Base-by-base conservation (phyloP, 2,888 invertebrate species). In the Gibbula magus region DNA sequence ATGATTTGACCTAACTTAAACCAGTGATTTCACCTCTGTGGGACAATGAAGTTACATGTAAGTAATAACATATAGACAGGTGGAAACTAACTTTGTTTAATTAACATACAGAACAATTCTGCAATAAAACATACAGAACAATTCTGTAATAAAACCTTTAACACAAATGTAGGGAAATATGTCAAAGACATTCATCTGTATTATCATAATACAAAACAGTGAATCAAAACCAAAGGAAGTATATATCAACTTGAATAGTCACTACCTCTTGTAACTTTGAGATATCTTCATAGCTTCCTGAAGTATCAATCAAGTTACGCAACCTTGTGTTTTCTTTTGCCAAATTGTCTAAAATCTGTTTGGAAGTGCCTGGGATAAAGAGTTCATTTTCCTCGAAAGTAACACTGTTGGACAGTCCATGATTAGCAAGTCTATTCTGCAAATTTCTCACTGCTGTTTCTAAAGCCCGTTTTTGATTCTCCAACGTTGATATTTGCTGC, bases 301-400 rank as follows among this genome's bases (percentile, higher is more conserved):
- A 54, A 18, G 39, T 32, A 18, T 54, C 75, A 54, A 88, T 61
- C 20, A 89, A 52, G 54, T 85, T 86, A 29, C 88, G 79, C 7
- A 90, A 81, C 67, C 90, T 78, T 22, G 88, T 83, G 77, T 90
- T 90, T 83, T 90, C 90, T 70, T 88, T 80, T 0, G 88, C 86
- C 45, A 90, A 79, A 81, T 89, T 89, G 76, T 89, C 89, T 25
- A 90, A 77, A 16, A 88, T 82, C 66, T 87, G 86, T 80, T 88
- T 89, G 54, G 89, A 89, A 18, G 87, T 86, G 13, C 88, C 87
- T 0, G 89, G 89, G 20, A 90, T 82, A 84, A 88, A 89, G 18
- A 86, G 78, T 74, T 90, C 90, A n/a, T 85, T 86, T 66, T 89
- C 90, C 22, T 87, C 87, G 29, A 86, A 75, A 1, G 80, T 84